Evolutionary conservation across 2,113 vertebrate species (phyloP).

Genomic region (Todiramphus chloris): DNA sequence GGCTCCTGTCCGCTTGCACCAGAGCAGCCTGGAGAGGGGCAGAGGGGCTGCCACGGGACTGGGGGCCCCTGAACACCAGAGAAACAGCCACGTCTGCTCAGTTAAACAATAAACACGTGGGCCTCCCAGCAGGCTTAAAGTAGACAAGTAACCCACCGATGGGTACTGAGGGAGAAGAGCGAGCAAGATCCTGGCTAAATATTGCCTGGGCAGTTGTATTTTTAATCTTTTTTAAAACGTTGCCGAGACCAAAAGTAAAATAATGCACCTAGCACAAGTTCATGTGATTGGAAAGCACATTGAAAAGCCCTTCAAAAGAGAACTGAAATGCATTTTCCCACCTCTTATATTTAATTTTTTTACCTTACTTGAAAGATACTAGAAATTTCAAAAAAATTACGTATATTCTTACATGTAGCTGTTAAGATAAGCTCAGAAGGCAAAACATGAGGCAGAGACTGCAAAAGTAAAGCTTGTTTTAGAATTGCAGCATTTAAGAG

Average conservation of each 20-base stretch:
- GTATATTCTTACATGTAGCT: background rate
- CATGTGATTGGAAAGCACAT: background rate
- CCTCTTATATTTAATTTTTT: background rate
- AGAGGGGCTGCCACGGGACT: background rate
- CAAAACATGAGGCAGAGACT: background rate
- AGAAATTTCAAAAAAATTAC: background rate
- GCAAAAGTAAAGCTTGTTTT: background rate
- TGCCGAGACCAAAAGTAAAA: background rate
- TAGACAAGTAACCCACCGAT: background rate
- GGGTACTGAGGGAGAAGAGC: background rate
- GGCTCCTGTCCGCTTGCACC: background rate
- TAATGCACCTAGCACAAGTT: background rate
- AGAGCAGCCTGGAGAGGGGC: background rate
- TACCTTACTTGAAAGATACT: background rate
- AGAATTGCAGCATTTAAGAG: background rate
- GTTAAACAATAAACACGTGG: background rate
- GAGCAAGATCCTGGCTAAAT: background rate
- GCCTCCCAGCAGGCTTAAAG: background rate
- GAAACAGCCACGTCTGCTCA: background rate
- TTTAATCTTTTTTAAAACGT: background rate
- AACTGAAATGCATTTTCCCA: background rate
- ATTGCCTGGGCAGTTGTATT: background rate
- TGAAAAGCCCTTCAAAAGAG: background rate
- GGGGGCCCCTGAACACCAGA: accelerated
- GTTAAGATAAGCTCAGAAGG: background rate